Base-by-base conservation (phyloP, 2,888 invertebrate species). In the Chaetogeoica ovagalla region DNA sequence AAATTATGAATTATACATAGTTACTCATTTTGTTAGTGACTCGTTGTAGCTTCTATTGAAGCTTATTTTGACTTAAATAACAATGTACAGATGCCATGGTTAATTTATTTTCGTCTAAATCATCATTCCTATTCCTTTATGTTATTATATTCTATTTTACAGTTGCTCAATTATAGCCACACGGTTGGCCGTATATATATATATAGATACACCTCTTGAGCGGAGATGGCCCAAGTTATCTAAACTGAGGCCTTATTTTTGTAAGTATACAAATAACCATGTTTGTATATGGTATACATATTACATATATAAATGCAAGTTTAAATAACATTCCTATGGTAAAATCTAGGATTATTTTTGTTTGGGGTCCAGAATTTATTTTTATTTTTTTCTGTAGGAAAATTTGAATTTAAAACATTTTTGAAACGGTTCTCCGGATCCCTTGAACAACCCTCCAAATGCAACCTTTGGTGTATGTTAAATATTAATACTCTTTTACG, bases 11-110 rank as follows among this genome's bases (percentile, higher is more conserved):
- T 70, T 79, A 71, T 79, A 71, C 63, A 79, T 79, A 79, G 79
- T 79, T 79, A 79, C 79, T 79, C 79, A 43, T 70, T 70, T 79
- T 79, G 79, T 79, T 79, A 79, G 79, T 79, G 79, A 79, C 79
- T 79, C 63, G 23, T 79, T 79, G 79, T 79, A 79, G 79, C 79
- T 79, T 79, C 79, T 71, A 79, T 79, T 79, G 79, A 79, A 79
- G 79, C 79, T 71, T 79, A 71, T 71, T 62, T 62, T 43, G 43
- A 71, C 79, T 71, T 63, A 63, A 77, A 79, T 79, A 71, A 79
- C 70, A 71, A 39, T 79, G 63, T 71, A 79, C 70, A 79, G 65
- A 79, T 19, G 23, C 63, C n/a, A 71, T 71, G 63, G 57, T 63
- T 70, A 57, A 43, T 79, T 71, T 71, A 13, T 79, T 71, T 70